Base-by-base conservation (phyloP, 2,888 invertebrate species). In the Luffia ferchaultella region DNA sequence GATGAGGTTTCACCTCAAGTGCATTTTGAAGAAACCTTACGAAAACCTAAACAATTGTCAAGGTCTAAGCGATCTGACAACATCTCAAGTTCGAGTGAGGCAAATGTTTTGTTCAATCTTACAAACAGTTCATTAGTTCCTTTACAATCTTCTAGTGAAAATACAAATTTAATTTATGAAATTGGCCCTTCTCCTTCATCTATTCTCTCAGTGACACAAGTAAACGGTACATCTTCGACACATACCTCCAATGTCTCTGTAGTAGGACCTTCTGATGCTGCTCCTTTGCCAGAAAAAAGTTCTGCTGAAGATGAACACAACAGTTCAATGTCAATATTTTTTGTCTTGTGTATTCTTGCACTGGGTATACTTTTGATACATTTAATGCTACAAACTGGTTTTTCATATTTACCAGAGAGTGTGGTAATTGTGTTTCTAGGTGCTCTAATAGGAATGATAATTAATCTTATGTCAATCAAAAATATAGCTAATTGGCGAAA, bases 351-450 rank as follows among this genome's bases (percentile, higher is more conserved):
- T 65, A 95, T 99, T 12, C 86, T 99, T 52, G 97, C 97, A 48
- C 78, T 98, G 52, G 97, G 97, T 50, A 98, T 98, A 58, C 77
- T 99, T 47, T 79, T 98, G 19, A 97, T 98, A 58, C 98, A 99
- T 71, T 86, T 95, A 2, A 92, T 99, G 91, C 86, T 99, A 19
- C 93, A 96, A 72, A 97, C 96, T 12, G 95, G 97, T 59, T 95
- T 98, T 67, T 95, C 97, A 59, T 99, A 97, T 74, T 86, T 99
- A 40, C 99, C 99, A 0, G 99, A 99, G 75, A 97, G 97, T 74
- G 93, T 99, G 50, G 98, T 97, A 2, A 95, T 98, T 56, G 97
- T 99, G 17, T 93, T 98, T 64, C 85, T 99, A 16, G 98, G 98
- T 47, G 97, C 94, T 42, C 84, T 96, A 0, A 96, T 98, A 67